Percentiles rank a stretch among this genome's conserved stretches.
Evolutionary conservation across 2,797 vertebrate genomes (phyloP).

Genomic region (Epinephelus awoara): DNA sequence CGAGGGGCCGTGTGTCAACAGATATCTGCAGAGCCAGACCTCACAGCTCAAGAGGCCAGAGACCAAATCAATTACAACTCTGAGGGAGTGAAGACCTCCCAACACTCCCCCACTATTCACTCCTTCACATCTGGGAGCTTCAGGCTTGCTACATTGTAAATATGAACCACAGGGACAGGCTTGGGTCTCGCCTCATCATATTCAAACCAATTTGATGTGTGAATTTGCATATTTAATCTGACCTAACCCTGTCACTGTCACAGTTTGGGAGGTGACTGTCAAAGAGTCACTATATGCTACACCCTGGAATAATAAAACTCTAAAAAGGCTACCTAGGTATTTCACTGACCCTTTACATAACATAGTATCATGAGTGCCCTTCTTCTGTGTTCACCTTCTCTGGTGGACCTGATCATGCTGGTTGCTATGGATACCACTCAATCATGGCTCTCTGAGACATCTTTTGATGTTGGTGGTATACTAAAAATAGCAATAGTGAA

Average conservation of each 20-base stretch:
- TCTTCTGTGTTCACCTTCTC: constrained; percentile 14
- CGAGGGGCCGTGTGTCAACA: constrained; percentile 16
- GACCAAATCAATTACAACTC: constrained; percentile 39
- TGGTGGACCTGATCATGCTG: constrained; percentile 13
- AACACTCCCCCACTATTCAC: neutral
- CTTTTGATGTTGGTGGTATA: constrained; percentile 17
- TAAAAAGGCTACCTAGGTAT: neutral
- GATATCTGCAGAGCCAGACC: constrained; percentile 37
- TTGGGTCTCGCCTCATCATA: constrained; percentile 12
- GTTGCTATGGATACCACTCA: constrained; percentile 49
- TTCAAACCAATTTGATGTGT: constrained; percentile 63
- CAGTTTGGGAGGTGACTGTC: neutral
- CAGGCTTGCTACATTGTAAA: constrained; percentile 20
- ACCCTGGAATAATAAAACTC: neutral
- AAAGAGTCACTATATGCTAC: neutral
- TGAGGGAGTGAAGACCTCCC: neutral
- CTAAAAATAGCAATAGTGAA: constrained; percentile 40
- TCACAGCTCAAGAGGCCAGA: constrained; percentile 30
- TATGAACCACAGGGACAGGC: constrained; percentile 7
- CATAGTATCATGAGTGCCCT: neutral
- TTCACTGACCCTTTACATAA: neutral
- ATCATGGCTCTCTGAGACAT: constrained; percentile 32
- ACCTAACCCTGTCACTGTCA: neutral
- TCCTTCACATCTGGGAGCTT: constrained; percentile 23
- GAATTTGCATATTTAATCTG: constrained; percentile 26